Evolutionary conservation across 2,888 invertebrate genomes (phyloP), one percentile per base, ranked within the genome.

Genomic region (Minunthozetes semirufus): DNA sequence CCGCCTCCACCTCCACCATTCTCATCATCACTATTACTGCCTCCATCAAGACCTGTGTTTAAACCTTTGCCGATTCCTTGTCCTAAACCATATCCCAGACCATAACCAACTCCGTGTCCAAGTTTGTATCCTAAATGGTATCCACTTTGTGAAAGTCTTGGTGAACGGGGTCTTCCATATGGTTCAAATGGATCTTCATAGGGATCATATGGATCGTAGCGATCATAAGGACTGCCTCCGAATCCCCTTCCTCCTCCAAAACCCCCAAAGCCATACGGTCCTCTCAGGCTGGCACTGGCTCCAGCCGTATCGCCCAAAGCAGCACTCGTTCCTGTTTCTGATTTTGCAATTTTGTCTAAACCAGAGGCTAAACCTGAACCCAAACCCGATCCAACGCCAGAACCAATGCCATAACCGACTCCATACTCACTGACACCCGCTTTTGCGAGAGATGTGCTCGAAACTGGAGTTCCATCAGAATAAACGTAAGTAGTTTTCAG

Each of bases 11-110:
- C 59, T 6, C 59, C 27, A 27, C 27, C 59, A 29, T 27, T 27
- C 9, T 59, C 59, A 13, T 59, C 59, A 59, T 59, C 59, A 9
- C 22, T 25, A 4, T 17, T 25, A 8, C 11, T 25, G 13, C 27
- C 27, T n/a, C 59, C 59, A 59, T 59, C 59, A 25, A 59, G 27
- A 13, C 59, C 59, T 25, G 59, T 59, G 27, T 59, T 59, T 13
- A 59, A 27, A 27, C 59, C 59, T 11, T 25, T 9, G 9, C 59
- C 59, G 9, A 59, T 59, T 9, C 59, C 59, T 19, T 59, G 59
- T 27, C 59, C 59, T 9, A 59, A 29, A 59, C 59, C 59, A 59
- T 59, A 59, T 11, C 59, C 59, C 1, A 59, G 27, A 1, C 59
- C 59, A 59, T 59, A 59, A 6, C 59, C 59, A 11, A 59, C 59